These are phyloP conservation scores for Mus musculus DNA, from an alignment of 2,113 vertebrate genomes.

Conservation along the genomic window GRCm39 chr11:48491001-48491500, in stretches of 20 bases:
- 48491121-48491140: neutral
- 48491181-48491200: neutral
- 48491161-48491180: neutral
- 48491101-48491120: neutral
- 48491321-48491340: conserved; percentile 42
- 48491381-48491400: conserved; percentile 50
- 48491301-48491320: neutral
- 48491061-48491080: conserved; percentile 49
- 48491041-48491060: neutral
- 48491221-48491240: neutral
- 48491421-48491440: neutral
- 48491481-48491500: neutral
- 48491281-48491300: neutral
- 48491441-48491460: neutral
- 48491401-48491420: neutral
- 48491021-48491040: neutral
- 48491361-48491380: conserved; percentile 58
- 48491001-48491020: neutral
- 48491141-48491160: neutral
- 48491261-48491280: neutral
- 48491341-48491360: conserved; percentile 42
- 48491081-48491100: conserved; percentile 3
- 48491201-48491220: neutral
- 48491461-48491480: neutral
- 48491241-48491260: neutral